phyloP scores from a whole-genome alignment of 2,888 invertebrate species.

The Unio delphinus region DNA sequence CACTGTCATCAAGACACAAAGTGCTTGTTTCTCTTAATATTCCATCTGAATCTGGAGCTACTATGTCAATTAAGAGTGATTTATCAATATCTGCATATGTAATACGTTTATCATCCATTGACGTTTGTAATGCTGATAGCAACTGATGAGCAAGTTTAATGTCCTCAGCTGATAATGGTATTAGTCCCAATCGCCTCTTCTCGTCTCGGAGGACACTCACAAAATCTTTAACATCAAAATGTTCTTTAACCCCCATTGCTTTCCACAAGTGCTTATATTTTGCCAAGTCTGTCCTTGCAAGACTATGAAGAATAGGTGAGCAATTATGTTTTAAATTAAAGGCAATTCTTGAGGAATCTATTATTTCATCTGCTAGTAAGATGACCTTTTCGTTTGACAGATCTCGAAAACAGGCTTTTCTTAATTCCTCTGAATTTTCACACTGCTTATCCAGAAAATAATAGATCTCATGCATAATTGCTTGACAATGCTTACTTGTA shows the following conservation, averaged over 20 bases:
- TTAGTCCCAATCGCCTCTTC: too few species aligned
- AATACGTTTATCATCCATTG: background rate
- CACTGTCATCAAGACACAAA: constrained; percentile 49
- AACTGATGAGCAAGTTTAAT: constrained; percentile 4
- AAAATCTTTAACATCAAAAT: constrained; percentile 1
- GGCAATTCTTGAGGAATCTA: too few species aligned
- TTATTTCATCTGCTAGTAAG: too few species aligned
- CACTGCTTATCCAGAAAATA: constrained; percentile 1
- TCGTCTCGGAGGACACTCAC: background rate
- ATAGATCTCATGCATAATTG: constrained; percentile 6
- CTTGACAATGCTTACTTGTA: too few species aligned
- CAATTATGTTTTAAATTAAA: too few species aligned
- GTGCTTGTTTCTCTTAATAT: constrained; percentile 28
- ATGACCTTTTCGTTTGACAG: too few species aligned
- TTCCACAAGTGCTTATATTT: too few species aligned
- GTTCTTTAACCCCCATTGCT: background rate
- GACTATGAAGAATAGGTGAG: too few species aligned
- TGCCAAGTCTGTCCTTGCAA: too few species aligned
- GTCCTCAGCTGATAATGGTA: constrained; percentile 1
- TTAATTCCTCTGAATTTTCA: background rate
- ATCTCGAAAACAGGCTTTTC: too few species aligned
- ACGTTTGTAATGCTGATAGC: constrained; percentile 2
- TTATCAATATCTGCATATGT: background rate
- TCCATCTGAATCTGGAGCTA: constrained; percentile 46
- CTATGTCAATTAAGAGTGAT: constrained; percentile 12